phyloP scores from a whole-genome alignment of 2,888 invertebrate species.

The Melanophora roralis region DNA sequence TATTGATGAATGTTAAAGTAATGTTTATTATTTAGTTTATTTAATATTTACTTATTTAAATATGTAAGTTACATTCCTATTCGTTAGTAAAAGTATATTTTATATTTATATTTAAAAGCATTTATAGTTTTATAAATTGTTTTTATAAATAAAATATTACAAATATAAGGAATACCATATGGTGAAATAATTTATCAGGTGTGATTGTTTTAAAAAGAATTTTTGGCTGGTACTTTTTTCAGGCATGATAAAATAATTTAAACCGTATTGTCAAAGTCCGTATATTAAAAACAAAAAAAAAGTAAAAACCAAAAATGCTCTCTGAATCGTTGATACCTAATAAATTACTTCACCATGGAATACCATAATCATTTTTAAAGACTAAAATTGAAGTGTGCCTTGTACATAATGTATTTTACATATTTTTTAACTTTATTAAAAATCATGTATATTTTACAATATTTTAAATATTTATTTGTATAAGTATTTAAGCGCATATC shows the following conservation, averaged over 20 bases:
- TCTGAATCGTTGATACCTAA: no score
- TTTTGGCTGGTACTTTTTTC: no score
- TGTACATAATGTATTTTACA: slow-evolving; percentile 55
- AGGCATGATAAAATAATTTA: no score
- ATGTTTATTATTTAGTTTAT: neutral
- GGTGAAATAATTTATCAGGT: no score
- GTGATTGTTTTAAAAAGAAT: no score
- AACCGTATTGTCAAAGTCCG: no score
- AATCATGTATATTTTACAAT: slow-evolving; percentile 6
- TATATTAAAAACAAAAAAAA: no score
- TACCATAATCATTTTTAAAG: slow-evolving; percentile 10
- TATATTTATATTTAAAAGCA: slow-evolving; percentile 40
- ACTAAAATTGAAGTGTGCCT: slow-evolving; percentile 51
- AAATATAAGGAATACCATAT: no score
- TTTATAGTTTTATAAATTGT: slow-evolving; percentile 54
- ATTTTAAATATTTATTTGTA: slow-evolving; percentile 16
- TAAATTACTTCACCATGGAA: no score
- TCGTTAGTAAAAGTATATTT: slow-evolving; percentile 26
- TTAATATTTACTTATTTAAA: slow-evolving; percentile 22
- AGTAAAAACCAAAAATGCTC: no score
- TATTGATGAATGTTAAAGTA: neutral
- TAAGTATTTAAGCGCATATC: slow-evolving; percentile 39
- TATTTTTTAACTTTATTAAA: neutral
- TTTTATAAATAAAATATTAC: no score
- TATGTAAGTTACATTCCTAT: slow-evolving; percentile 60